A percentile compares a stretch with the other conserved stretches of the same genome.
Conservation (phyloP, 2,888 invertebrate genomes). For the Epicampocera succincta region DNA sequence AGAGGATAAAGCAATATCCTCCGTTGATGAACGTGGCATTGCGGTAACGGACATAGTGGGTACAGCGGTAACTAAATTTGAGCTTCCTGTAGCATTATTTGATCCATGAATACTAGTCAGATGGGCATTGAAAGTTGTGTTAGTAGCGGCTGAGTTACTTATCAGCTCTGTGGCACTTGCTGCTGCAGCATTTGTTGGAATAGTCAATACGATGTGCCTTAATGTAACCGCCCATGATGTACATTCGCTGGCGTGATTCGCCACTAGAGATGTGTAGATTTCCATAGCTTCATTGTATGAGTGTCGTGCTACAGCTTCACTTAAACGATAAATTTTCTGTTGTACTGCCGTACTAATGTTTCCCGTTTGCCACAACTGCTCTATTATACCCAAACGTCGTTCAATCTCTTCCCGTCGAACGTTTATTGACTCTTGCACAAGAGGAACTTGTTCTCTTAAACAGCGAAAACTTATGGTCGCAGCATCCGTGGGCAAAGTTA, state of each 20-base stretch:
- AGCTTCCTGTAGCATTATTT: slow-evolving; percentile 66
- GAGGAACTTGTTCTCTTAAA: slow-evolving; percentile 71
- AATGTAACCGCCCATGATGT: slow-evolving; percentile 75
- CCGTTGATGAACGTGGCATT: slow-evolving; percentile 70
- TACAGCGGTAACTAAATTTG: slow-evolving; percentile 59
- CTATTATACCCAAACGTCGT: slow-evolving; percentile 74
- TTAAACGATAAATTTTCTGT: slow-evolving; percentile 74
- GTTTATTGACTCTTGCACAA: slow-evolving; percentile 73
- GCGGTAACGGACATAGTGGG: slow-evolving; percentile 72
- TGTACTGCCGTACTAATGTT: slow-evolving; percentile 73
- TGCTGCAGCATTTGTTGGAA: slow-evolving; percentile 67
- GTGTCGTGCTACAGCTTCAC: slow-evolving; percentile 70
- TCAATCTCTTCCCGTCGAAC: slow-evolving; percentile 74
- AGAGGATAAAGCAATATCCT: slow-evolving; percentile 35
- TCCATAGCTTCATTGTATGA: slow-evolving; percentile 74
- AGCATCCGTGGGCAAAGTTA: slow-evolving; percentile 71
- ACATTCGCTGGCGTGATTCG: slow-evolving; percentile 75
- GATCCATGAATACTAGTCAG: slow-evolving; percentile 43
- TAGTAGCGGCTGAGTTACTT: slow-evolving; percentile 36
- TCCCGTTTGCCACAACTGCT: slow-evolving; percentile 75
- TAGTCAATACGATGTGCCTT: slow-evolving; percentile 74
- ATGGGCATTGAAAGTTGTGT: slow-evolving; percentile 59
- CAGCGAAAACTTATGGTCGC: slow-evolving; percentile 69
- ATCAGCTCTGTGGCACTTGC: slow-evolving; percentile 35
- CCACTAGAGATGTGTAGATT: slow-evolving; percentile 74